phyloP scores from a whole-genome alignment of 1,140 invertebrate genomes.

The Oscheius sp. region DNA sequence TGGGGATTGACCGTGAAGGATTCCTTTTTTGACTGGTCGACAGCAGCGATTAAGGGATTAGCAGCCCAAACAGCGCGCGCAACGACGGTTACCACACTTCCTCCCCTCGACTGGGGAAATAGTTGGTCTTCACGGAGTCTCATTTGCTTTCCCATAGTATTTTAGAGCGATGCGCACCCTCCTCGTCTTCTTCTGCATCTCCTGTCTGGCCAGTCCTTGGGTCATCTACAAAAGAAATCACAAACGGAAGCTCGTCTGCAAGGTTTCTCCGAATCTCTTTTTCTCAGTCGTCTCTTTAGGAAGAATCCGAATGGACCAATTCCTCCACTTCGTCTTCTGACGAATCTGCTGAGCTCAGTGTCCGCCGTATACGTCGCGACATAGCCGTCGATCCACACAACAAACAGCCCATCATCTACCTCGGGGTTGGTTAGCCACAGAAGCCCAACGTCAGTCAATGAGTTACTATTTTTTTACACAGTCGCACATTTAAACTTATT shows the following conservation, averaged over 20 bases:
- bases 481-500: neutral
- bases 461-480: neutral
- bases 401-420: conserved; percentile 27
- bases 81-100: no score
- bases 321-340: conserved; percentile 11
- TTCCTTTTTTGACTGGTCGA: no score
- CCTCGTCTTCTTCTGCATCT: neutral
- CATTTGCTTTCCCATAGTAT: neutral
- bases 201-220: conserved; percentile 17
- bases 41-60: conserved; percentile 4
- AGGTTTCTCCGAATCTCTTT: neutral
- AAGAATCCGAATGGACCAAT: conserved; percentile 31
- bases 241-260: conserved; percentile 17
- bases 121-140: neutral
- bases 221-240: conserved; percentile 31
- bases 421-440: conserved; percentile 6
- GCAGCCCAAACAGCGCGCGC: neutral
- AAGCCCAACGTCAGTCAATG: neutral
- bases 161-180: neutral
- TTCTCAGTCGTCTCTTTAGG: neutral
- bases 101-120: neutral
- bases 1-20: no score
- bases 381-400: conserved; percentile 23
- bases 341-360: neutral
- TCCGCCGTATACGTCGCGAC: conserved; percentile 14